Evolutionary conservation across 2,113 vertebrate genomes (phyloP).

Genomic region (Trematocara marginatum): DNA sequence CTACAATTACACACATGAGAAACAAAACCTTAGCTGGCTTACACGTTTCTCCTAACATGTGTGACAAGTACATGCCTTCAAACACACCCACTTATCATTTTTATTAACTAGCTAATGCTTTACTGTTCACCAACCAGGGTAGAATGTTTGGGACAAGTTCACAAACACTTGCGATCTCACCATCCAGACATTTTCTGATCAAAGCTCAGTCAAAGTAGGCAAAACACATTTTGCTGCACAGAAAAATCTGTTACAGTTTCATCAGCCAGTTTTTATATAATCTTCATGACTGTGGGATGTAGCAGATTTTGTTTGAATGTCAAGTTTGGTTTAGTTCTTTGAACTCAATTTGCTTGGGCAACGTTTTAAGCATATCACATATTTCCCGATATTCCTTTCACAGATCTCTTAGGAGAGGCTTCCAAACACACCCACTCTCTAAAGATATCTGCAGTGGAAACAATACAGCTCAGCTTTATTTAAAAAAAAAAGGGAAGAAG

Average conservation of each 20-base stretch:
- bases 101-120: background rate
- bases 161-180: slow-evolving; percentile 38
- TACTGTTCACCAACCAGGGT: slow-evolving; percentile 32
- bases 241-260: slow-evolving; percentile 12
- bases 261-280: slow-evolving; percentile 25
- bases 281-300: slow-evolving; percentile 11
- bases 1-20: background rate
- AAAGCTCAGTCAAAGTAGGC: slow-evolving; percentile 34
- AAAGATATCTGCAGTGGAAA: background rate
- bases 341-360: slow-evolving; percentile 18
- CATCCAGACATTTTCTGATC: slow-evolving; percentile 48
- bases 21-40: background rate
- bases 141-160: slow-evolving; percentile 58
- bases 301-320: slow-evolving; percentile 40
- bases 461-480: background rate
- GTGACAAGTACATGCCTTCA: background rate
- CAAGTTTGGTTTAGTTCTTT: slow-evolving; percentile 17
- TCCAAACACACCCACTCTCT: background rate
- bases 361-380: slow-evolving; percentile 11
- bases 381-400: background rate
- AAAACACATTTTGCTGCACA: background rate
- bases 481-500: background rate
- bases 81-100: background rate
- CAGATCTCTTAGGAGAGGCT: background rate
- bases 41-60: background rate